phyloP scores from a whole-genome alignment of 2,797 vertebrate genomes.

The Catamblyrhynchus diadema region DNA sequence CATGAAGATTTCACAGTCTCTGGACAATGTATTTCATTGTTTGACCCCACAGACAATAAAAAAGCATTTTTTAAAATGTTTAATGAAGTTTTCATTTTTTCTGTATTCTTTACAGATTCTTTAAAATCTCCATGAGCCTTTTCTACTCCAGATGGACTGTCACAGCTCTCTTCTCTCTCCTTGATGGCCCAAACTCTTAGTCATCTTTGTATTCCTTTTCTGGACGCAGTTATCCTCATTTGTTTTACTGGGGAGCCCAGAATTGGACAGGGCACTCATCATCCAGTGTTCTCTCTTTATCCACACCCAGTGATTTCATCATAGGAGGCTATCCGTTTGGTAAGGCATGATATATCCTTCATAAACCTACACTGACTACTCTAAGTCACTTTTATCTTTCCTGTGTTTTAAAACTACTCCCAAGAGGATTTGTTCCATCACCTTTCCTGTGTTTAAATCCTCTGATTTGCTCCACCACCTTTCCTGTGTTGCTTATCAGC shows the following conservation, averaged over 20 bases:
- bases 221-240: neutral
- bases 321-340: neutral
- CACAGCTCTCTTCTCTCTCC: neutral
- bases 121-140: neutral
- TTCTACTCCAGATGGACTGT: neutral
- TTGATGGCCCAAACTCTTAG: neutral
- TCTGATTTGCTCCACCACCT: neutral
- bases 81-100: neutral
- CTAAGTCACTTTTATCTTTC: neutral
- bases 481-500: neutral
- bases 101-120: neutral
- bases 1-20: neutral
- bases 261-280: neutral
- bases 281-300: neutral
- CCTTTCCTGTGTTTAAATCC: neutral
- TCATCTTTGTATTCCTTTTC: neutral
- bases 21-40: neutral
- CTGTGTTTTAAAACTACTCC: neutral
- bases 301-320: neutral
- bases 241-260: neutral
- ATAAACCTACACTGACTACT: neutral
- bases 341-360: neutral
- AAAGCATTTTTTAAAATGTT: accelerated
- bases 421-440: neutral
- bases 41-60: neutral